Conservation (phyloP, 2,888 invertebrate species). For the Cheilosia scutellata region DNA sequence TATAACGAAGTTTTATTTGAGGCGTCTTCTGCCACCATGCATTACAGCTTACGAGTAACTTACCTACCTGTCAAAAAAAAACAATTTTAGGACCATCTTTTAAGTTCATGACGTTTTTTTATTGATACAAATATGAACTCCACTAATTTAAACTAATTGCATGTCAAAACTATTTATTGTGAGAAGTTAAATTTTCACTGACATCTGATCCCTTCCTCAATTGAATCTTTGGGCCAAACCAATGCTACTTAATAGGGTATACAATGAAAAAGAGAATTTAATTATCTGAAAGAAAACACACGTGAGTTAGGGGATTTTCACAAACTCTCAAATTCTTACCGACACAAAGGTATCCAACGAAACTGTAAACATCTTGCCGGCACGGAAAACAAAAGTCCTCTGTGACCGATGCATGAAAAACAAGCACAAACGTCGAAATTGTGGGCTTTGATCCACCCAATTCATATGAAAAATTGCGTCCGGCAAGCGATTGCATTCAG, state of each 20-base stretch:
- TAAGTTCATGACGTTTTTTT: no score
- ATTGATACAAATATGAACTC: no score
- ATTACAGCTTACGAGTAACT: no score
- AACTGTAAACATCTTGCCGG: conserved; percentile 79
- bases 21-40: no score
- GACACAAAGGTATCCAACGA: conserved; percentile 79
- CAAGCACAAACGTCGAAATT: conserved; percentile 76
- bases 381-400: conserved; percentile 78
- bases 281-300: conserved; percentile 75
- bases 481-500: conserved; percentile 77
- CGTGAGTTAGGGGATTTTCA: no score
- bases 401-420: conserved; percentile 79
- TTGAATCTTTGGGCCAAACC: conserved; percentile 65
- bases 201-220: no score
- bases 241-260: conserved; percentile 79
- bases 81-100: no score
- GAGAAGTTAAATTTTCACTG: no score
- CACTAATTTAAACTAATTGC: no score
- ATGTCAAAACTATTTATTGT: no score
- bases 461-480: conserved; percentile 79
- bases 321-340: conserved; percentile 70
- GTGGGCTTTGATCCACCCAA: conserved; percentile 78
- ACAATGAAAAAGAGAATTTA: conserved; percentile 80
- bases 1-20: no score
- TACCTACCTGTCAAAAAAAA: no score